A percentile compares a stretch with the other conserved stretches of the same genome.
Conservation (phyloP, 2,888 invertebrate species). For the Dolomedes plantarius region DNA sequence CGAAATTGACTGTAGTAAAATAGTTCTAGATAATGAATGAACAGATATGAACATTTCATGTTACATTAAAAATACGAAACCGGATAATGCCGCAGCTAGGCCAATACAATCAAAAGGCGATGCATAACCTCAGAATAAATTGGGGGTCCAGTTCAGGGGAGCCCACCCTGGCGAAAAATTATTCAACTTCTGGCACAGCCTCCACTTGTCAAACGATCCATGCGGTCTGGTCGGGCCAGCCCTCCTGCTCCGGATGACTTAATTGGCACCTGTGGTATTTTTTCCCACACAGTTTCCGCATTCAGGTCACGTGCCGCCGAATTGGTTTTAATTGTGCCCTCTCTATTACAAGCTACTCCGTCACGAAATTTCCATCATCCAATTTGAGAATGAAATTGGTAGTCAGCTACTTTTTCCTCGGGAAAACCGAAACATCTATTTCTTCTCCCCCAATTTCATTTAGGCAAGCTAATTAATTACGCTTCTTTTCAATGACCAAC, state of each 20-base stretch:
- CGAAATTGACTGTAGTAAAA: no score
- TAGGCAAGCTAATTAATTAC: not conserved
- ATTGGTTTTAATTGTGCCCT: constrained; percentile 58
- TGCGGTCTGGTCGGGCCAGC: constrained; percentile 15
- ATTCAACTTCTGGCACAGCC: not conserved
- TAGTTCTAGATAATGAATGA: no score
- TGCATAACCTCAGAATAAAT: constrained; percentile 25
- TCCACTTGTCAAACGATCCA: constrained; percentile 23
- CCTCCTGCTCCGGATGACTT: constrained; percentile 33
- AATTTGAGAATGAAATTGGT: constrained; percentile 11
- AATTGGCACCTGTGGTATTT: constrained; percentile 53
- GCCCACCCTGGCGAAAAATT: constrained; percentile 46
- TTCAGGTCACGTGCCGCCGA: constrained; percentile 39
- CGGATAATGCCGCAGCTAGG: no score
- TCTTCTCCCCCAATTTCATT: not conserved
- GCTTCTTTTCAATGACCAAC: not conserved
- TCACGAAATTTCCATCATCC: constrained; percentile 16
- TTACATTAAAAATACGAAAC: not conserved
- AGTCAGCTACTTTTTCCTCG: not conserved
- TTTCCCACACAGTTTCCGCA: constrained; percentile 9
- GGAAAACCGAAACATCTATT: not conserved
- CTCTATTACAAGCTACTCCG: not conserved
- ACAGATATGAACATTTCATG: not conserved
- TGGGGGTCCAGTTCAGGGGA: constrained; percentile 12
- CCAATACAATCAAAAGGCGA: not conserved